Evolutionary conservation across 2,797 vertebrate species (phyloP), one percentile per base, ranked within the genome.

Genomic region (Trachops cirrhosus): DNA sequence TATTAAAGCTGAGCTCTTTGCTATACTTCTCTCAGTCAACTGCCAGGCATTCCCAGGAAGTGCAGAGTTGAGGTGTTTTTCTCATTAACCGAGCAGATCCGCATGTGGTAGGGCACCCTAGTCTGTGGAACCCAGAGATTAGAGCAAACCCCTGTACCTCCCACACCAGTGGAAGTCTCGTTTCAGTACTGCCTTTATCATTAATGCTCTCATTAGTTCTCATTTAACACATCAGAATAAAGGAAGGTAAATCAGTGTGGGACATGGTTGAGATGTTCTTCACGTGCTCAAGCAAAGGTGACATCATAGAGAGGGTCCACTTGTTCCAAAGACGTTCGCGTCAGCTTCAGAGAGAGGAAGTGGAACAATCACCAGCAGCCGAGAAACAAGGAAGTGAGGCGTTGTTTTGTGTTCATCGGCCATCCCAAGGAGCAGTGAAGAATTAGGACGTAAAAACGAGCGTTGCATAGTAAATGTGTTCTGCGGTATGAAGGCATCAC

Each of bases 401-500:
- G 88, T 12, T 34, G 79, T 95, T 93, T 90, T 67, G 26, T 29
- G 24, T 73, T 46, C 77, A 73, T 48, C 88, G 24, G 79, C 62
- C 75, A 91, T 57, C 70, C 48, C 82, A 89, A 95, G 87, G 0
- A 96, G 54, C 93, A 91, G 8, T 54, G 79, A 91, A 92, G 84
- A 95, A 39, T 41, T 2, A 2, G 21, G 12, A 68, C 86, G 14
- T 39, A 92, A 94, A 97, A 34, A 6, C 22, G 24, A 67, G 52
- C 44, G 97, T 97, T 97, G 41, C 82, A 94, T 37, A 96, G 29
- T 52, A 92, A 95, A 90, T 83, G 92, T 54, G 0, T 91, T 97
- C 94, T 95, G 78, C 68, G 71, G 64, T 62, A 29, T 2, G 77
- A 78, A 97, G 16, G 48, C 73, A 4, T 41, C 78, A 26, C 78